Evolutionary conservation across 2,888 invertebrate genomes (phyloP).

Genomic region (Oithona nana): DNA sequence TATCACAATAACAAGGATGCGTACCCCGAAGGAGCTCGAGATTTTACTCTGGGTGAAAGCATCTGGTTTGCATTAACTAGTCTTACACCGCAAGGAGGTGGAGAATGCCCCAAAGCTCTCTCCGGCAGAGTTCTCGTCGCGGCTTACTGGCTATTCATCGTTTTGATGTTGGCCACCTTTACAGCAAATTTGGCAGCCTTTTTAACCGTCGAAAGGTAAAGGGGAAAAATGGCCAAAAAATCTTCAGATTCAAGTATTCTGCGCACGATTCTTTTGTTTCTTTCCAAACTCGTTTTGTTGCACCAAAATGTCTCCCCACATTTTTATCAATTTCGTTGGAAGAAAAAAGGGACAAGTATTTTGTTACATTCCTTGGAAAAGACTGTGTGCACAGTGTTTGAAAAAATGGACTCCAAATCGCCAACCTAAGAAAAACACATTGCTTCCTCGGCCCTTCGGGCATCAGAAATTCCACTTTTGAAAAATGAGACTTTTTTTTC

Average conservation of each 20-base stretch:
- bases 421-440: neutral
- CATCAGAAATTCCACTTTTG: too few relatives aligned
- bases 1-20: conserved; percentile 21
- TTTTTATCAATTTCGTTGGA: neutral
- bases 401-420: neutral
- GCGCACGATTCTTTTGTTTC: neutral
- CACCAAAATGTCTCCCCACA: neutral
- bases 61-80: conserved; percentile 25
- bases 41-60: conserved; percentile 24
- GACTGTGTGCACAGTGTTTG: too few relatives aligned
- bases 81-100: conserved; percentile 23
- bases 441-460: neutral
- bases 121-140: conserved; percentile 21
- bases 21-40: conserved; percentile 19
- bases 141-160: conserved; percentile 22
- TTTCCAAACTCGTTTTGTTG: neutral
- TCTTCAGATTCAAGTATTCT: too few relatives aligned
- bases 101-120: conserved; percentile 21
- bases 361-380: too few relatives aligned
- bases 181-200: conserved; percentile 23
- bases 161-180: conserved; percentile 21
- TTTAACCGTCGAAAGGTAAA: conserved; percentile 20
- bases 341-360: too few relatives aligned
- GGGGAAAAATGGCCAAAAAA: neutral
- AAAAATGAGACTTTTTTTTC: too few relatives aligned